A percentile compares a stretch with the other conserved stretches of the same genome.
phyloP scores from a whole-genome alignment of 2,797 vertebrate species.

The Erethizon dorsatum region DNA sequence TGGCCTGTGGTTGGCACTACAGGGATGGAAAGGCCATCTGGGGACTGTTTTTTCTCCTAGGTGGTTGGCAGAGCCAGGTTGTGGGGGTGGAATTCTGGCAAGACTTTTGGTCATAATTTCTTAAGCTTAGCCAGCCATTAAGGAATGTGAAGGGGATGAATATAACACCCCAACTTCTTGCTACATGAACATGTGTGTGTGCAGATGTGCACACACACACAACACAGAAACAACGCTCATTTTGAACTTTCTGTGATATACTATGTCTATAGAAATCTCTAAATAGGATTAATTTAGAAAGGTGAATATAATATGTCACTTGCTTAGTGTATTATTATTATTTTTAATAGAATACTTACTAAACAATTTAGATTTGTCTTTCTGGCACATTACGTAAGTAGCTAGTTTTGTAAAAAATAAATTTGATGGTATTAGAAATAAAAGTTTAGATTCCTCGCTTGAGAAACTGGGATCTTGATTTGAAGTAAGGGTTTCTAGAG shows the following conservation, averaged over 20 bases:
- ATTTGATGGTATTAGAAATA: neutral
- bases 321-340: neutral
- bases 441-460: slow-evolving; percentile 36
- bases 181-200: neutral
- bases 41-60: slow-evolving; percentile 42
- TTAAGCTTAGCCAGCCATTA: slow-evolving; percentile 63
- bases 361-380: neutral
- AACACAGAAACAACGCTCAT: neutral
- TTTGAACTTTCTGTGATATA: slow-evolving; percentile 27
- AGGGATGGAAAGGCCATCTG: neutral
- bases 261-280: neutral
- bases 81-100: slow-evolving; percentile 68
- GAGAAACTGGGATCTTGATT: neutral
- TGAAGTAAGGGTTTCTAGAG: slow-evolving; percentile 27
- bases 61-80: slow-evolving; percentile 78
- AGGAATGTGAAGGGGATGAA: neutral
- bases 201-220: neutral
- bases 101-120: slow-evolving; percentile 58
- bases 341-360: slow-evolving; percentile 4
- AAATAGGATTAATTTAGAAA: slow-evolving; percentile 19
- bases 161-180: neutral
- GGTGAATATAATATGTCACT: neutral
- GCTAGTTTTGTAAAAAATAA: slow-evolving; percentile 29
- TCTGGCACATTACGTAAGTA: slow-evolving; percentile 5
- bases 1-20: slow-evolving; percentile 47